These are phyloP conservation scores for Gastrophryne carolinensis DNA, from an alignment of 2,797 vertebrate species.

Conservation along the genomic window DNA sequence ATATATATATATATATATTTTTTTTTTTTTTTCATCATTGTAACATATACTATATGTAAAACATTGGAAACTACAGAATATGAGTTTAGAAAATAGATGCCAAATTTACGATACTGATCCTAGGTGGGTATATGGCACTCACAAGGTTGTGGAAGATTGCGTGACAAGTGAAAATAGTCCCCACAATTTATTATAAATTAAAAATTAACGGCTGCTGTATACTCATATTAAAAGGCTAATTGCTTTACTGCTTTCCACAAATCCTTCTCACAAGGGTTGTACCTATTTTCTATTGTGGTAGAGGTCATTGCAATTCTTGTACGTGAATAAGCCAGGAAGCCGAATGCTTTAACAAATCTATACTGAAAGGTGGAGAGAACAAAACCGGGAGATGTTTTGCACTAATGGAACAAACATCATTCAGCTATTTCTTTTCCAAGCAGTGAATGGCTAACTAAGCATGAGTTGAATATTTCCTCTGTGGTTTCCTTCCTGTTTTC, in stretches of 20 bases:
- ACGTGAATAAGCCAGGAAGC: constrained; percentile 15
- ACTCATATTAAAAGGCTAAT: not conserved
- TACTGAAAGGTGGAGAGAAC: not conserved
- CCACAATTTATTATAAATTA: no score
- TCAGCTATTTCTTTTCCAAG: not conserved
- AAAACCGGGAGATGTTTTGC: constrained; percentile 24
- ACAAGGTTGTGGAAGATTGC: no score
- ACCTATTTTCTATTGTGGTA: not conserved
- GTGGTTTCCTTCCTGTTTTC: constrained; percentile 41
- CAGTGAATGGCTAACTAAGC: constrained; percentile 7
- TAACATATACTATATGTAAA: no score
- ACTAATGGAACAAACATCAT: constrained; percentile 35
- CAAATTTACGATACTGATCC: no score
- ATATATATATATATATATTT: no score
- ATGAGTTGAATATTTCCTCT: constrained; percentile 10
- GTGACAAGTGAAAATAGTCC: no score
- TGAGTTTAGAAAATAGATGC: no score
- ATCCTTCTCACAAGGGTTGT: not conserved
- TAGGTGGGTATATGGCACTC: no score
- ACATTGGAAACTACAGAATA: no score
- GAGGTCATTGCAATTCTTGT: not conserved
- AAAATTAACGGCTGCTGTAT: no score
- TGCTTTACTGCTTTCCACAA: not conserved
- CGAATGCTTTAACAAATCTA: not conserved
- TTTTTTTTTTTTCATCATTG: no score